A percentile compares a stretch with the other conserved stretches of the same genome.
These are phyloP conservation scores for Stomatorhinus walkeri DNA, from an alignment of 2,797 vertebrate species.

Conservation along the genomic window DNA sequence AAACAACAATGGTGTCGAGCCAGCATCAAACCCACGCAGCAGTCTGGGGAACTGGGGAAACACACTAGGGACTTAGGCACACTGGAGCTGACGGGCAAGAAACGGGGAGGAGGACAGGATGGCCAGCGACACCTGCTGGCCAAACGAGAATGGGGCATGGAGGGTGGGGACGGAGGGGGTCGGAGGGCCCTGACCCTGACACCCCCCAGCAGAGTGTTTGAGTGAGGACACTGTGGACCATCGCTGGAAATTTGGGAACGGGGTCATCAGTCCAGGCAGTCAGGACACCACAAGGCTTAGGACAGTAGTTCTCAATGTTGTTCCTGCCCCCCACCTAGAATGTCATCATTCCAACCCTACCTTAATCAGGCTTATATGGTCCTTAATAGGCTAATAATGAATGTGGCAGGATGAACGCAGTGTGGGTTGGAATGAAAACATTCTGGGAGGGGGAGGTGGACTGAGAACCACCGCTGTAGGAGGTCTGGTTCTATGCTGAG, in stretches of 20 bases:
- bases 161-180: neutral
- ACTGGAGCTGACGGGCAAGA: neutral
- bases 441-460: neutral
- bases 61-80: neutral
- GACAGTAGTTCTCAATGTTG: neutral
- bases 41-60: neutral
- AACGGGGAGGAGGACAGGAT: neutral
- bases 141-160: neutral
- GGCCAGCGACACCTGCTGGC: neutral
- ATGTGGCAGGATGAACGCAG: neutral
- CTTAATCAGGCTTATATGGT: neutral
- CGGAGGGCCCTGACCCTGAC: neutral
- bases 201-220: neutral
- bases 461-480: neutral
- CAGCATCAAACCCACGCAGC: neutral
- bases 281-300: neutral
- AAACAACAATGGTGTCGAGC: neutral
- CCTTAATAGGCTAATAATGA: neutral
- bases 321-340: neutral
- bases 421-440: neutral
- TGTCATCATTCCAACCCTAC: neutral
- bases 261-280: neutral
- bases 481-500: neutral
- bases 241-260: neutral
- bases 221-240: neutral